Percentiles rank a stretch among this genome's conserved stretches.
Evolutionary conservation across 2,797 vertebrate genomes (phyloP).

Genomic region (Thripadectes ignobilis): DNA sequence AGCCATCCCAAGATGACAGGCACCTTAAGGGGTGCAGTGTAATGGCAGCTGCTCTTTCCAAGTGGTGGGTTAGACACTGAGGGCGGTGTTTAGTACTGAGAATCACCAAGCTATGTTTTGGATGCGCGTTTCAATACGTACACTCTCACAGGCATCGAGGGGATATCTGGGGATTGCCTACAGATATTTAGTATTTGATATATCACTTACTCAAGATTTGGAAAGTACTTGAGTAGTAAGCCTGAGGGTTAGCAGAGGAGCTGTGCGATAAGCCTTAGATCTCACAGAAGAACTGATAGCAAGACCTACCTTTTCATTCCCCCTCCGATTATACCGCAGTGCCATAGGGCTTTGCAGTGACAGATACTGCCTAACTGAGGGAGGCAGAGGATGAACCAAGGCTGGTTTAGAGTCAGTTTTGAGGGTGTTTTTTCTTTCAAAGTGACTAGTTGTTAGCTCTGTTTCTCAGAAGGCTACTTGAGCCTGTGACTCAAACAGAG

Average conservation of each 20-base stretch:
- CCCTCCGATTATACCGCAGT: not conserved
- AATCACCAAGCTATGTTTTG: not conserved
- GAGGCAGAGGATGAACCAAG: not conserved
- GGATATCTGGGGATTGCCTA: slow-evolving; percentile 30
- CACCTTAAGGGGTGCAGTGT: not conserved
- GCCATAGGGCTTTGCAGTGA: not conserved
- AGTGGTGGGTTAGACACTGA: not conserved
- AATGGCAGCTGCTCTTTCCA: not conserved
- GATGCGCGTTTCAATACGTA: not conserved
- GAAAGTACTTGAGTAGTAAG: slow-evolving; percentile 43
- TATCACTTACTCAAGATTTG: slow-evolving; percentile 31
- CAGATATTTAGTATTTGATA: slow-evolving; percentile 57
- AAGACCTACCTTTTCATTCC: slow-evolving; percentile 21
- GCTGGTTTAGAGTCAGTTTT: not conserved
- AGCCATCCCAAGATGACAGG: not conserved
- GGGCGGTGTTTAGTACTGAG: not conserved
- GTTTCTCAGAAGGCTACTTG: slow-evolving; percentile 23
- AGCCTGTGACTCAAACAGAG: slow-evolving; percentile 41
- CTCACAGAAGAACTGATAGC: slow-evolving; percentile 25
- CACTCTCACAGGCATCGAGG: not conserved
- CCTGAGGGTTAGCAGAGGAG: slow-evolving; percentile 50
- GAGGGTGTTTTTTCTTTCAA: not conserved
- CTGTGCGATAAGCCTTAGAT: slow-evolving; percentile 43
- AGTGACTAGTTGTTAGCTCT: not conserved
- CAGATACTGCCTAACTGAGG: not conserved